phyloP scores from a whole-genome alignment of 2,888 invertebrate genomes.

The Octodonta nipae region DNA sequence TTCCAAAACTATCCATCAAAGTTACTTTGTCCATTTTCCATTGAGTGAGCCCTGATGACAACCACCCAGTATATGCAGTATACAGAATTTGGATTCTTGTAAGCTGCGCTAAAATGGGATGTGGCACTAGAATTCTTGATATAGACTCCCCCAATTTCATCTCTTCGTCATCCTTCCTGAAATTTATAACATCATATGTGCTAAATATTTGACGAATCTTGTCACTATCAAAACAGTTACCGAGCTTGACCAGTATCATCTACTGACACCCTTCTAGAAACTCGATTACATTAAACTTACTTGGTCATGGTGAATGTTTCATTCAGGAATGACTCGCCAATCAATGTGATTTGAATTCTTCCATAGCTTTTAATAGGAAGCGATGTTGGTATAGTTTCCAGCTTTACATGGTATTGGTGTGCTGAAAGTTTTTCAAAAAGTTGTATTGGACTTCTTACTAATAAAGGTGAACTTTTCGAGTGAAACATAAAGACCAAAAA shows the following conservation, averaged over 20 bases:
- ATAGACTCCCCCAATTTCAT: constrained; percentile 58
- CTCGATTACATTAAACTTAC: constrained; percentile 33
- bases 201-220: constrained; percentile 1
- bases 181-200: no score
- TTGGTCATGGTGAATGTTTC: constrained; percentile 80
- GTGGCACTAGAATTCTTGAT: constrained; percentile 74
- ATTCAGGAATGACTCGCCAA: constrained; percentile 69
- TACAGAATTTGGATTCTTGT: constrained; percentile 63
- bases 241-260: neutral
- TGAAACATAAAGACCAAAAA: no score
- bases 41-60: constrained; percentile 66
- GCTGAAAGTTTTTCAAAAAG: no score
- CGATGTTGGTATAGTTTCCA: constrained; percentile 59
- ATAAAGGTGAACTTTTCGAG: no score
- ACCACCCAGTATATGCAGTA: constrained; percentile 82
- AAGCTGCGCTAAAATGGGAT: constrained; percentile 69
- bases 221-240: neutral
- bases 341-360: constrained; percentile 62
- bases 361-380: constrained; percentile 62
- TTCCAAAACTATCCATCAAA: constrained; percentile 72
- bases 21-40: constrained; percentile 74
- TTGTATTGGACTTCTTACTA: no score
- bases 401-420: constrained; percentile 73
- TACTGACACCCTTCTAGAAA: neutral
- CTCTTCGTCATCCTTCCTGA: constrained; percentile 68